phyloP scores from a whole-genome alignment of 2,888 invertebrate genomes.

The Stegana nigrithorax region DNA sequence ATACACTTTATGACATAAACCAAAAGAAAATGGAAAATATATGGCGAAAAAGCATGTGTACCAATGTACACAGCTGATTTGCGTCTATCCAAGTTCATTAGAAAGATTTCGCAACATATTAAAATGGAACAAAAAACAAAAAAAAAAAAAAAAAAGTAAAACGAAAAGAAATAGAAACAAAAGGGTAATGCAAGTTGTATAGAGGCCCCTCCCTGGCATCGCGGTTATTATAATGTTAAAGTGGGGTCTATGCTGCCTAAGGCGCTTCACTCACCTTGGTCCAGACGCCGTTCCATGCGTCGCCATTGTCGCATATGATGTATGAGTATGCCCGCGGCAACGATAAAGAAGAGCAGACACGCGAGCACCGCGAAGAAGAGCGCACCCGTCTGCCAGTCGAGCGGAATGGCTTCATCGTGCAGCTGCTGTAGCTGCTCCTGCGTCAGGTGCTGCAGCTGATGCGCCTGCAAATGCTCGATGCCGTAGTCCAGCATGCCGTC shows the following conservation, averaged over 20 bases:
- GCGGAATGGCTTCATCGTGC: conserved; percentile 67
- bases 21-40: background rate
- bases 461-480: conserved; percentile 46
- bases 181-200: background rate
- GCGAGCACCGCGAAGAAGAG: conserved; percentile 80
- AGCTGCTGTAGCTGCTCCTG: conserved; percentile 61
- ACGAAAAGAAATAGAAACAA: background rate
- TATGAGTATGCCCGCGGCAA: conserved; percentile 80
- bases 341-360: conserved; percentile 83
- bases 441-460: conserved; percentile 54
- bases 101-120: too few species aligned
- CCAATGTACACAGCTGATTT: too few species aligned
- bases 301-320: conserved; percentile 85
- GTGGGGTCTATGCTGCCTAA: background rate
- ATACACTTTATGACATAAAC: background rate
- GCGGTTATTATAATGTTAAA: background rate
- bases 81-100: too few species aligned
- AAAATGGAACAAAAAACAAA: background rate
- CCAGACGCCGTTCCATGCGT: conserved; percentile 80
- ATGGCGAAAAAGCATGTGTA: background rate
- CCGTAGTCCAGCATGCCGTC: conserved; percentile 36
- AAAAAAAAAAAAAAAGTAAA: background rate
- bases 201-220: too few species aligned
- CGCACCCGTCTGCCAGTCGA: conserved; percentile 81
- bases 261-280: conserved; percentile 74